Conservation (phyloP, 1,140 invertebrate species). For the Heliconius melpomene region DNA sequence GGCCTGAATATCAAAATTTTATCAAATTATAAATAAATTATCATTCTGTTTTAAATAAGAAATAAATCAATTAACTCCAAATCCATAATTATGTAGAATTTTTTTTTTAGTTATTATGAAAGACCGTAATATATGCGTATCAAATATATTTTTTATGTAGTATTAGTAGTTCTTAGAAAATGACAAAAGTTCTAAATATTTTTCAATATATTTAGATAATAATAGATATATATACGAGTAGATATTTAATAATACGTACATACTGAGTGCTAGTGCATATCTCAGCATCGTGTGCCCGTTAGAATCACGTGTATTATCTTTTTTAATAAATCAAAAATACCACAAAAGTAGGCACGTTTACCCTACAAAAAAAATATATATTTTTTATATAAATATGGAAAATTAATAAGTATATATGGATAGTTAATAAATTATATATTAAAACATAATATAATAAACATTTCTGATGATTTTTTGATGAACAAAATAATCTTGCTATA, state of each 20-base stretch:
- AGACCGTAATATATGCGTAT: neutral
- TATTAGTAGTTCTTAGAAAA: neutral
- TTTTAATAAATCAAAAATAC: neutral
- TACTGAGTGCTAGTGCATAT: constrained; percentile 7
- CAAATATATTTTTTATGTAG: neutral
- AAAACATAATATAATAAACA: neutral
- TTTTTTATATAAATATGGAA: neutral
- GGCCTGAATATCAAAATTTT: neutral
- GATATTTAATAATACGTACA: neutral
- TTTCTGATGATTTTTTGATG: neutral
- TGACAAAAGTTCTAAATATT: constrained; percentile 6
- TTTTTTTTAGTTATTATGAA: neutral
- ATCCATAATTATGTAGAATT: neutral
- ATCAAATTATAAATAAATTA: neutral
- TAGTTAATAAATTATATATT: too few relatives aligned
- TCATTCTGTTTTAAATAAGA: too few relatives aligned
- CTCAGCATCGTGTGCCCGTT: constrained; percentile 13
- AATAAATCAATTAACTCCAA: too few relatives aligned
- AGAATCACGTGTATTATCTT: constrained; percentile 7
- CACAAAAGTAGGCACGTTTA: neutral
- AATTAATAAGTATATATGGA: neutral
- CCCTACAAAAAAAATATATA: too few relatives aligned
- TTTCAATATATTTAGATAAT: constrained; percentile 1
- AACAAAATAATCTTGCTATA: too few relatives aligned
- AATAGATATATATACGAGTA: neutral